These are phyloP conservation scores for Tortricodes alternella DNA, from an alignment of 2,888 invertebrate genomes.

Conservation along the genomic window DNA sequence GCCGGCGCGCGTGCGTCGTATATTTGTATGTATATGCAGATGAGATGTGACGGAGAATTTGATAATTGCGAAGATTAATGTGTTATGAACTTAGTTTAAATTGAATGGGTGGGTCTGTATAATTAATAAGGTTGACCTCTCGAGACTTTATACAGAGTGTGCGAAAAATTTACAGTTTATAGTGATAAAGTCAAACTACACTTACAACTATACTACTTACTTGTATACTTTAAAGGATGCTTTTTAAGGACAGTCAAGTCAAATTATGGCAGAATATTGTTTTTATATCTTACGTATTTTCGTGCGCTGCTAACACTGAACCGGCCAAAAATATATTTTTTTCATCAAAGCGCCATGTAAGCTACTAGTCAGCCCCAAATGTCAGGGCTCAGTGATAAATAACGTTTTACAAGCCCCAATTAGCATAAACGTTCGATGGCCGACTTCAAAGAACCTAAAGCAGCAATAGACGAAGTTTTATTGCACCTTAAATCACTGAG, in stretches of 20 bases:
- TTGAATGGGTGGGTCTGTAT: constrained; percentile 18
- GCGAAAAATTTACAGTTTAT: too few species aligned
- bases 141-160: background rate
- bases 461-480: constrained; percentile 21
- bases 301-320: background rate
- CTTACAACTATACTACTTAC: too few species aligned
- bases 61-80: constrained; percentile 82
- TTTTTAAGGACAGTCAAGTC: too few species aligned
- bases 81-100: constrained; percentile 42
- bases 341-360: constrained; percentile 1
- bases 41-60: constrained; percentile 75
- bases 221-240: too few species aligned
- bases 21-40: constrained; percentile 73
- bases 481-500: constrained; percentile 18
- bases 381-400: constrained; percentile 38
- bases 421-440: constrained; percentile 41
- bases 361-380: constrained; percentile 7
- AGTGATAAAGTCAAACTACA: too few species aligned
- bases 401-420: constrained; percentile 43
- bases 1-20: constrained; percentile 76
- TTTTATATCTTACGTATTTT: too few species aligned
- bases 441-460: constrained; percentile 14
- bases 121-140: constrained; percentile 26
- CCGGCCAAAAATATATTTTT: background rate
- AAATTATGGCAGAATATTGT: too few species aligned